Evolutionary conservation across 2,888 invertebrate species (phyloP).

Genomic region (Heliothis peltigera): DNA sequence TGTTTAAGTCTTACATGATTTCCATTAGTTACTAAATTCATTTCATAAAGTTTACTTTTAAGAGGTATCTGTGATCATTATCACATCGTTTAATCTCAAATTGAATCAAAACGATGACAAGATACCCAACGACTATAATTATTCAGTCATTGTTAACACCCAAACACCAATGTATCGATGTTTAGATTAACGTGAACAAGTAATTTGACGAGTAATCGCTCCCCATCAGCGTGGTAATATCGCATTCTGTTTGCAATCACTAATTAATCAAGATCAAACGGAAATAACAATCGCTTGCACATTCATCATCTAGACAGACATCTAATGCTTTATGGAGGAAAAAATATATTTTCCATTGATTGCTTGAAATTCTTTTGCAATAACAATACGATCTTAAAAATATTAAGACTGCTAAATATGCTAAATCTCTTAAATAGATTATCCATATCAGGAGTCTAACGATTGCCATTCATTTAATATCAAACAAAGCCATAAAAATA

Average conservation of each 20-base stretch:
- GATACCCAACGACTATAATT: conserved; percentile 12
- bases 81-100: not conserved
- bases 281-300: conserved; percentile 76
- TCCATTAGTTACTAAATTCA: too few relatives aligned
- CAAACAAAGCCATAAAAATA: conserved; percentile 3
- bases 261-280: conserved; percentile 87
- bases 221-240: conserved; percentile 74
- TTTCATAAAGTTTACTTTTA: too few relatives aligned
- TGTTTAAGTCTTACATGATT: too few relatives aligned
- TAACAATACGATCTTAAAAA: not conserved
- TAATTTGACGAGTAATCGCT: conserved; percentile 73
- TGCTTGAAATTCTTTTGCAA: not conserved
- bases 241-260: conserved; percentile 85
- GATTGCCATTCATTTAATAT: too few relatives aligned
- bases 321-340: conserved; percentile 57
- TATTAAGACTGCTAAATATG: too few relatives aligned
- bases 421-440: too few relatives aligned
- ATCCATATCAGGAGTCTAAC: too few relatives aligned
- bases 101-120: conserved; percentile 3
- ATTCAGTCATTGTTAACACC: conserved; percentile 29
- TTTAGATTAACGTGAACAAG: conserved; percentile 51
- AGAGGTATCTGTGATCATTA: too few relatives aligned
- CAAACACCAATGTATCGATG: conserved; percentile 55
- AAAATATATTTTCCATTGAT: conserved; percentile 25
- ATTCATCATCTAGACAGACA: conserved; percentile 64